These are phyloP conservation scores for Malurus leucopterus DNA, from an alignment of 2,797 vertebrate genomes.

Conservation along the genomic window DNA sequence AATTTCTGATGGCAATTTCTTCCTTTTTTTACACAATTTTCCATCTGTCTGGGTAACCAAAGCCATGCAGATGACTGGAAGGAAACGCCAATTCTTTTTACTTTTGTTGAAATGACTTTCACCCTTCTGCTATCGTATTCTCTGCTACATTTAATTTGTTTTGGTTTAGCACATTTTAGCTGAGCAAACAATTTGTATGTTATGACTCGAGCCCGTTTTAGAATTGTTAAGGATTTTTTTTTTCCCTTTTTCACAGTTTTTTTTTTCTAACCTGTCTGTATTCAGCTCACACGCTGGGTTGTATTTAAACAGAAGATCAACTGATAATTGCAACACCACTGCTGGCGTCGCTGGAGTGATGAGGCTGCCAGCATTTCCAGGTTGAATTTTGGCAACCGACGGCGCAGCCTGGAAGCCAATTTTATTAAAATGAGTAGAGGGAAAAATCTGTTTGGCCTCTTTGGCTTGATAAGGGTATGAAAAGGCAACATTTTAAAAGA, in stretches of 20 bases:
- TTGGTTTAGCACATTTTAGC: conserved; percentile 57
- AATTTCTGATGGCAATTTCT: conserved; percentile 18
- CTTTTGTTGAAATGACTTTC: conserved; percentile 50
- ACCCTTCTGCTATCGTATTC: conserved; percentile 28
- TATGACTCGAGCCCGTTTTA: conserved; percentile 18
- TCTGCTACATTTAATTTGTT: conserved; percentile 58
- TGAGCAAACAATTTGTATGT: conserved; percentile 48
- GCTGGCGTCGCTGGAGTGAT: background rate
- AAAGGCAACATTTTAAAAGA: conserved; percentile 8
- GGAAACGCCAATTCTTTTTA: background rate
- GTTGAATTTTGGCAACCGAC: conserved; percentile 45
- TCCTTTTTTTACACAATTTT: background rate
- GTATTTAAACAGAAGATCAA: conserved; percentile 66
- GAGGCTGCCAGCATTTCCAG: conserved; percentile 61
- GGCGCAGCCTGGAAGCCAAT: conserved; percentile 34
- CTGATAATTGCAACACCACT: conserved; percentile 64
- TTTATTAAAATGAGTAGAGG: conserved; percentile 43
- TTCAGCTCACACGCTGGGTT: conserved; percentile 57
- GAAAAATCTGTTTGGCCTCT: conserved; percentile 50
- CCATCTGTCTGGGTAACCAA: conserved; percentile 4
- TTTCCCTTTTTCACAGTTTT: conserved; percentile 15
- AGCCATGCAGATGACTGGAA: background rate
- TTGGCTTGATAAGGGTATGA: conserved; percentile 25
- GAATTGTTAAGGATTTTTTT: conserved; percentile 7
- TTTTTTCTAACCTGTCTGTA: conserved; percentile 37